Conservation (phyloP, 2,113 vertebrate genomes). For the Lota lota region DNA sequence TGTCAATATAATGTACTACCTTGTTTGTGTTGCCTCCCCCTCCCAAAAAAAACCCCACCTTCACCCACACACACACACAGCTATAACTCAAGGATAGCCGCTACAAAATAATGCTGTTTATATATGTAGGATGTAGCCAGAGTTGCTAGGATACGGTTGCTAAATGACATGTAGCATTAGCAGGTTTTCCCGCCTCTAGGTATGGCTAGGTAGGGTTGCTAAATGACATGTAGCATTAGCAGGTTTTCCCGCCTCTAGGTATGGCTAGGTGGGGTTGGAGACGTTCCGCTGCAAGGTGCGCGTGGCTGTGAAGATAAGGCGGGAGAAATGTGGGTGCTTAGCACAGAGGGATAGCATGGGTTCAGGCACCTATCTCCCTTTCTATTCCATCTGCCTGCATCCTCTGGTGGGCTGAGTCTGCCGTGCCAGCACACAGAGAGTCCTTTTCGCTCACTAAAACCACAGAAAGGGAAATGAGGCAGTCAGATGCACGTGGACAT, state of each 20-base stretch:
- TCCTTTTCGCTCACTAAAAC: constrained; percentile 7
- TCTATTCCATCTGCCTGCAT: constrained; percentile 49
- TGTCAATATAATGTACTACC: not conserved
- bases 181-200: constrained; percentile 45
- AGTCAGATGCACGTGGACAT: too few species aligned
- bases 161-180: constrained; percentile 52
- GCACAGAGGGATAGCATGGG: constrained; percentile 39
- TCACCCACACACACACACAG: too few species aligned
- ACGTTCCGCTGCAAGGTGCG: constrained; percentile 38
- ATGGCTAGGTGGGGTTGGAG: constrained; percentile 58
- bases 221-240: constrained; percentile 49
- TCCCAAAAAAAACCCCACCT: too few species aligned
- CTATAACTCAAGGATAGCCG: too few species aligned
- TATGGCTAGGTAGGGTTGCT: constrained; percentile 57
- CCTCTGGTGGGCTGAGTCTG: constrained; percentile 16
- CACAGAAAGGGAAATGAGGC: too few species aligned
- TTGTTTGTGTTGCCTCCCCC: too few species aligned
- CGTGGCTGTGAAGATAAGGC: constrained; percentile 51
- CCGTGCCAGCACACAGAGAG: constrained; percentile 24
- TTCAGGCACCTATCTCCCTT: constrained; percentile 18
- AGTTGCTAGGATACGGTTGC: constrained; percentile 67
- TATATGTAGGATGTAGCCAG: constrained; percentile 11
- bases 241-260: constrained; percentile 50
- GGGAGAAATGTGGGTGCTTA: constrained; percentile 33
- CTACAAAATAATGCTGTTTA: too few species aligned